These are phyloP conservation scores for Xiphophorus couchianus DNA, from an alignment of 2,113 vertebrate genomes.

Conservation along the genomic window DNA sequence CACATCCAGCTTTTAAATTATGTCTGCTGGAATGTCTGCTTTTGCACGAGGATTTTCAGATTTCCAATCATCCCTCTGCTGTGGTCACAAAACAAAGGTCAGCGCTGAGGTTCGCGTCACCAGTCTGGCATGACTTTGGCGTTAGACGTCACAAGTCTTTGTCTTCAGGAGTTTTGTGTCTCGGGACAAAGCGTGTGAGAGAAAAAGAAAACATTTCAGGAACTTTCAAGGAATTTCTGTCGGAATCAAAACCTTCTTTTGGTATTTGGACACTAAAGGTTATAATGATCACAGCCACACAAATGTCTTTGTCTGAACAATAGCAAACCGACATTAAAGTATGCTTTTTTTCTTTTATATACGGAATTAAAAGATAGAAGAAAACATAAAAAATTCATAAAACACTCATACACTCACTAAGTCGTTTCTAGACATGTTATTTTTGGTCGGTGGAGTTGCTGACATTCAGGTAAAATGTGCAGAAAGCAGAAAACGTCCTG, in stretches of 20 bases:
- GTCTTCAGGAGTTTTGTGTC: slow-evolving; percentile 66
- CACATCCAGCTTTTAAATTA: slow-evolving; percentile 70
- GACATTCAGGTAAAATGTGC: neutral
- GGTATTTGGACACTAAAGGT: slow-evolving; percentile 59
- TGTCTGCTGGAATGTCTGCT: slow-evolving; percentile 61
- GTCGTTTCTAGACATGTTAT: neutral
- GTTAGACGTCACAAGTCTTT: slow-evolving; percentile 69
- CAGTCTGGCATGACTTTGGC: slow-evolving; percentile 62
- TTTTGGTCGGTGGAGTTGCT: too few species aligned
- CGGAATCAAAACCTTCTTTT: slow-evolving; percentile 45
- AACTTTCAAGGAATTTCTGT: slow-evolving; percentile 56
- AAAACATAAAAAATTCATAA: neutral
- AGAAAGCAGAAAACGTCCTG: neutral
- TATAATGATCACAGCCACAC: slow-evolving; percentile 25
- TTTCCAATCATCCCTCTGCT: slow-evolving; percentile 60
- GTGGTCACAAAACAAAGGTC: slow-evolving; percentile 29
- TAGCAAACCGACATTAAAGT: neutral
- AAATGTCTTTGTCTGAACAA: slow-evolving; percentile 19
- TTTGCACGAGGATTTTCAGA: slow-evolving; percentile 56
- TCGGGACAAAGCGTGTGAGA: slow-evolving; percentile 66
- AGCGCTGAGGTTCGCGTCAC: slow-evolving; percentile 70
- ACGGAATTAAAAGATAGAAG: neutral
- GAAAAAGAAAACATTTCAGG: slow-evolving; percentile 68
- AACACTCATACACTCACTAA: neutral
- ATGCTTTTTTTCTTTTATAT: too few species aligned